These are phyloP conservation scores for Crossocerus cetratus DNA, from an alignment of 2,888 invertebrate genomes.

Conservation along the genomic window DNA sequence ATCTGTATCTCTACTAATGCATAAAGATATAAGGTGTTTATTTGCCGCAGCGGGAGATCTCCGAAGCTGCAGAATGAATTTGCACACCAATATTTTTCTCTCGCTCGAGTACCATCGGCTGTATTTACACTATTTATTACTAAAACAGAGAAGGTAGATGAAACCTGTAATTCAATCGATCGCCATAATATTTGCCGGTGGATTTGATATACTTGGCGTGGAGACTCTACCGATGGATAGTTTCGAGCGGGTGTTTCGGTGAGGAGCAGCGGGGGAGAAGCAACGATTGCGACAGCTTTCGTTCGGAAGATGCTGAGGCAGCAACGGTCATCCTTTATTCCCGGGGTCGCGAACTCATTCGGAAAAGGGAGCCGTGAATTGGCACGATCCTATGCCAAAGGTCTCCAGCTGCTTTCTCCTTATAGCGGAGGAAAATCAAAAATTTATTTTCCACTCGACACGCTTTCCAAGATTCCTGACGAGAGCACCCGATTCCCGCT, in stretches of 20 bases:
- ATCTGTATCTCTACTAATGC: too few relatives aligned
- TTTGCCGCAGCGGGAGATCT: too few relatives aligned
- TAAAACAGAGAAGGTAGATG: too few relatives aligned
- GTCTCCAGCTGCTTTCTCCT: neutral
- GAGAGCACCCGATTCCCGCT: too few relatives aligned
- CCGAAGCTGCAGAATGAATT: too few relatives aligned
- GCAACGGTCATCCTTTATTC: slow-evolving; percentile 43
- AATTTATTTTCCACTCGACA: slow-evolving; percentile 5
- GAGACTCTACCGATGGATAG: slow-evolving; percentile 25
- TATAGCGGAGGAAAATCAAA: neutral
- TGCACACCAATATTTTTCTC: too few relatives aligned
- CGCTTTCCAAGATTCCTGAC: too few relatives aligned
- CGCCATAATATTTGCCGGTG: too few relatives aligned
- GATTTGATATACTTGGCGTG: slow-evolving; percentile 20
- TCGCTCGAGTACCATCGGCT: too few relatives aligned
- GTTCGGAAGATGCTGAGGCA: slow-evolving; percentile 37
- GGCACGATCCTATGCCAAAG: slow-evolving; percentile 17
- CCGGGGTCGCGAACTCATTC: slow-evolving; percentile 36
- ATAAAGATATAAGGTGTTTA: too few relatives aligned
- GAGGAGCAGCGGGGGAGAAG: slow-evolving; percentile 33
- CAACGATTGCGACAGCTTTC: slow-evolving; percentile 23
- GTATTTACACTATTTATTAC: too few relatives aligned
- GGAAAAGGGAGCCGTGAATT: slow-evolving; percentile 29
- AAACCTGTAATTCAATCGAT: too few relatives aligned
- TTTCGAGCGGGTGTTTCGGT: slow-evolving; percentile 17